phyloP scores from a whole-genome alignment of 2,888 invertebrate genomes.

The Creontiades dilutus region DNA sequence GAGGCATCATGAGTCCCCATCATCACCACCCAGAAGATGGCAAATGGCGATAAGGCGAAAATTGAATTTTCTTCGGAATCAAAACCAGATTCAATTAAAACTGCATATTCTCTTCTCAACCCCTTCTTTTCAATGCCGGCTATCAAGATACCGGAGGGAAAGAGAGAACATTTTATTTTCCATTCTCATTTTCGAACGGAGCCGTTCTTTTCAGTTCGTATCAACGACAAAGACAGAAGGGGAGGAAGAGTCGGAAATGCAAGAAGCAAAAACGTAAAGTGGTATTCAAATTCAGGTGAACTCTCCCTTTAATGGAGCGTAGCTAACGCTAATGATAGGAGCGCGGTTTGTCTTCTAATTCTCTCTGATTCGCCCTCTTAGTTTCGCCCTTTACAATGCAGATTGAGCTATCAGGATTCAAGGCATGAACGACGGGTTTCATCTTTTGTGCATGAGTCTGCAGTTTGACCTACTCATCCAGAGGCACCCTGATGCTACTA shows the following conservation, averaged over 20 bases:
- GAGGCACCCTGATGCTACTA: too few species aligned
- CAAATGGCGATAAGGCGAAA: constrained; percentile 18
- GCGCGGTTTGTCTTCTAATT: constrained; percentile 56
- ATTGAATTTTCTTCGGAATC: constrained; percentile 42
- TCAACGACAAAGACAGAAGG: constrained; percentile 36
- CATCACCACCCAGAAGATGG: constrained; percentile 15
- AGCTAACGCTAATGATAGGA: constrained; percentile 65
- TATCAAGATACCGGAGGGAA: not conserved
- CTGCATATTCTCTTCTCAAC: not conserved
- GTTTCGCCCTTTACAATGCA: constrained; percentile 31
- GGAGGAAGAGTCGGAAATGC: not conserved
- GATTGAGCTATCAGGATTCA: constrained; percentile 22
- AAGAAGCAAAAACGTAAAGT: constrained; percentile 41
- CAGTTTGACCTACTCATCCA: not conserved
- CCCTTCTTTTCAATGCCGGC: constrained; percentile 3
- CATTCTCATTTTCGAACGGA: not conserved
- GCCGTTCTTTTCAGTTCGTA: constrained; percentile 28
- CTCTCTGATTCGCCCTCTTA: constrained; percentile 26
- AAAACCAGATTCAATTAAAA: constrained; percentile 26
- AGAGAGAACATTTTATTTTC: constrained; percentile 13
- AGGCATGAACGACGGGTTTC: constrained; percentile 9
- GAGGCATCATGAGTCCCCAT: not conserved
- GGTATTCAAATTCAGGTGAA: constrained; percentile 62
- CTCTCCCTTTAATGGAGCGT: constrained; percentile 62
- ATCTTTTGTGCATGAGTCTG: constrained; percentile 18